Evolutionary conservation across 2,113 vertebrate genomes (phyloP).

Genomic region (Atherinomorus stipes): DNA sequence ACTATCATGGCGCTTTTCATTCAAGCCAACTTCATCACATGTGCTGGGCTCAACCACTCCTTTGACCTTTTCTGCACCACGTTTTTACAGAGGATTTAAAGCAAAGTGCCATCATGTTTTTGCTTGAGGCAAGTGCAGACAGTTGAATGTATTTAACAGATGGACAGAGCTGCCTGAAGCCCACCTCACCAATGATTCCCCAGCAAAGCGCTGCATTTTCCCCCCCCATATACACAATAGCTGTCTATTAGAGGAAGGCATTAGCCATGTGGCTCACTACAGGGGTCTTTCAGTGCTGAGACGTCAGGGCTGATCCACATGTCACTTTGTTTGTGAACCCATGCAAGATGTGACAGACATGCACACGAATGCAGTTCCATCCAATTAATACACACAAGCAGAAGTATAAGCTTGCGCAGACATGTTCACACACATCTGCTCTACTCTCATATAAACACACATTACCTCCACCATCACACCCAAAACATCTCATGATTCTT

Average conservation of each 20-base stretch:
- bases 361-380: constrained; percentile 4
- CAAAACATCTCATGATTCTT: constrained; percentile 55
- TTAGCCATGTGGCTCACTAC: constrained; percentile 32
- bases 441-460: constrained; percentile 11
- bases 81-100: neutral
- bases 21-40: neutral
- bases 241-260: constrained; percentile 53
- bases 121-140: neutral
- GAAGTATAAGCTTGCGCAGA: neutral
- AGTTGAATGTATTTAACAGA: neutral
- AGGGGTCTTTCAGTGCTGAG: constrained; percentile 18
- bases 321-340: constrained; percentile 32
- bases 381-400: neutral
- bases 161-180: neutral
- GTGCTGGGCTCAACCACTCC: neutral
- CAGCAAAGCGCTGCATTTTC: constrained; percentile 4
- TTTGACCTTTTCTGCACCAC: neutral
- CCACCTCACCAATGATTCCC: neutral
- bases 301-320: constrained; percentile 11
- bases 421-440: constrained; percentile 13
- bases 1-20: neutral
- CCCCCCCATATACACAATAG: neutral
- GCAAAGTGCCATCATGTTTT: neutral
- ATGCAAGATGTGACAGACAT: constrained; percentile 24
- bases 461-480: constrained; percentile 41